A percentile compares a stretch with the other conserved stretches of the same genome.
Evolutionary conservation across 2,888 invertebrate species (phyloP).

Genomic region (Cetonia aurata): DNA sequence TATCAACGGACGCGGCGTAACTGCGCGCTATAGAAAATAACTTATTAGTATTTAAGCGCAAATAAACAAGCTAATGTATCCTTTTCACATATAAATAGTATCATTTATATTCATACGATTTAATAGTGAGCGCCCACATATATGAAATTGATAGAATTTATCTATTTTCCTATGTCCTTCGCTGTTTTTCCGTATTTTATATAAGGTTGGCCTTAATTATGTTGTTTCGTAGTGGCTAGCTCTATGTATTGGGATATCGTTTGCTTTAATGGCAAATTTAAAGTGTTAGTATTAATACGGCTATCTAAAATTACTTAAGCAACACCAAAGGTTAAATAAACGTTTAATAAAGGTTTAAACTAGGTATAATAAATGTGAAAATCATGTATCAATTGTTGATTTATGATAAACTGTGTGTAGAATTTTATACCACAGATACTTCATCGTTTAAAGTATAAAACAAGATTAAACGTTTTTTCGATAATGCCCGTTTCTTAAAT

Average conservation of each 20-base stretch:
- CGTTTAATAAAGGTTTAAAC: too few relatives aligned
- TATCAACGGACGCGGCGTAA: slow-evolving; percentile 13
- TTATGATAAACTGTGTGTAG: too few relatives aligned
- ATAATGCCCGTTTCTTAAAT: too few relatives aligned
- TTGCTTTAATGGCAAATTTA: not conserved
- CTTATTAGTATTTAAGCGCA: slow-evolving; percentile 6
- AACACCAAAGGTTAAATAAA: too few relatives aligned
- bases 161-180: slow-evolving; percentile 14
- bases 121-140: slow-evolving; percentile 5
- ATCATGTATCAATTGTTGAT: too few relatives aligned
- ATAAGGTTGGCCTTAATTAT: slow-evolving; percentile 5
- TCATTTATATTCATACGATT: slow-evolving; percentile 11
- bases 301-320: too few relatives aligned
- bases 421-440: too few relatives aligned
- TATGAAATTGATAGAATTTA: slow-evolving; percentile 15
- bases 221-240: not conserved
- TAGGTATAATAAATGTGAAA: too few relatives aligned
- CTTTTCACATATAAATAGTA: slow-evolving; percentile 9
- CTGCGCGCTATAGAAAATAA: slow-evolving; percentile 14
- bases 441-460: too few relatives aligned
- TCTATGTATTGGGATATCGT: slow-evolving; percentile 1
- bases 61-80: slow-evolving; percentile 9
- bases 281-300: too few relatives aligned
- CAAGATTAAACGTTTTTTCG: too few relatives aligned
- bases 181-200: slow-evolving; percentile 13